A percentile compares a stretch with the other conserved stretches of the same genome.
phyloP scores from a whole-genome alignment of 2,888 invertebrate genomes.

The Andrena chrysosceles region DNA sequence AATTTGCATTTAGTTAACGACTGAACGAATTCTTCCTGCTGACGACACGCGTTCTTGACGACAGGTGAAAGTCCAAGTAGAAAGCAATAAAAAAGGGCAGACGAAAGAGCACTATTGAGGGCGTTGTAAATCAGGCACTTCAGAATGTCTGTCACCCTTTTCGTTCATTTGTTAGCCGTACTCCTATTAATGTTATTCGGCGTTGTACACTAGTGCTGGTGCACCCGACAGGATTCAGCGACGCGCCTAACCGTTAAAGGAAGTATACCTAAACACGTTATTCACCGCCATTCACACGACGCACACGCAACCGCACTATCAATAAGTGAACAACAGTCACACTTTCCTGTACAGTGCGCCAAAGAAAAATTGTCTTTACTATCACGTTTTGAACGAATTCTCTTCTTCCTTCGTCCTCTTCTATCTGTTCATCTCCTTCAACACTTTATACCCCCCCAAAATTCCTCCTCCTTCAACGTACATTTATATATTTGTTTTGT shows the following conservation, averaged over 20 bases:
- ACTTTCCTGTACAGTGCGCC: slow-evolving; percentile 53
- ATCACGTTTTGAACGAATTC: slow-evolving; percentile 69
- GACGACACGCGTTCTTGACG: slow-evolving; percentile 11
- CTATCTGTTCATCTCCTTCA: background rate
- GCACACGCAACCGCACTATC: slow-evolving; percentile 55
- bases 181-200: slow-evolving; percentile 50
- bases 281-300: slow-evolving; percentile 64
- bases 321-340: slow-evolving; percentile 61
- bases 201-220: slow-evolving; percentile 26
- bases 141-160: slow-evolving; percentile 80
- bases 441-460: slow-evolving; percentile 31
- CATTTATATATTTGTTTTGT: slow-evolving; percentile 25
- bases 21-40: slow-evolving; percentile 31
- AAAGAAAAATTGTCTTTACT: slow-evolving; percentile 58
- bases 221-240: slow-evolving; percentile 55
- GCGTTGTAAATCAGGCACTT: slow-evolving; percentile 84
- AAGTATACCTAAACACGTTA: slow-evolving; percentile 62
- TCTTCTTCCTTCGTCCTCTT: slow-evolving; percentile 21
- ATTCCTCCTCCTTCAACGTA: slow-evolving; percentile 22
- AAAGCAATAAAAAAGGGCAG: slow-evolving; percentile 66
- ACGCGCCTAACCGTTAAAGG: slow-evolving; percentile 65
- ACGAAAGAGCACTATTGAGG: slow-evolving; percentile 75
- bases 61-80: slow-evolving; percentile 30
- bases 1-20: background rate
- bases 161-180: slow-evolving; percentile 46